Evolutionary conservation across 1,140 invertebrate species (phyloP).

Genomic region (Neotoxoptera formosana): DNA sequence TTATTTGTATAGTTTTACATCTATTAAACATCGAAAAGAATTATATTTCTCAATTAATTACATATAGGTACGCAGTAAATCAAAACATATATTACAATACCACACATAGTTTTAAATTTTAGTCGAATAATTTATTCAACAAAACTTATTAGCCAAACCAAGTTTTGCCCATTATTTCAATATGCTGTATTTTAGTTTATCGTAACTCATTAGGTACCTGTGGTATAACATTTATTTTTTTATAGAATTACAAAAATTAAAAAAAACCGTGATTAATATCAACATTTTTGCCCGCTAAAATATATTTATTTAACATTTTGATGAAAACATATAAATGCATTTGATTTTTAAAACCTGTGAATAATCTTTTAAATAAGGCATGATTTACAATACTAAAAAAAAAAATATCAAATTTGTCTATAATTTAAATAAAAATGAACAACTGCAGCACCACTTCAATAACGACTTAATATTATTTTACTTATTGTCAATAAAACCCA

Average conservation of each 20-base stretch:
- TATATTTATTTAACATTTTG: not conserved
- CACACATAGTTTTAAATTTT: not conserved
- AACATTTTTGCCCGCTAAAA: not conserved
- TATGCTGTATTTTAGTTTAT: not conserved
- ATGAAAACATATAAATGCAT: not conserved
- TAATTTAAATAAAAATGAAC: conserved; percentile 20
- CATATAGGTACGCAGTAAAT: not conserved
- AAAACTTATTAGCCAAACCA: not conserved
- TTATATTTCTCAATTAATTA: not conserved
- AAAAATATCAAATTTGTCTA: not conserved
- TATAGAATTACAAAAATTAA: not conserved
- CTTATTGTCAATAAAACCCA: conserved; percentile 41
- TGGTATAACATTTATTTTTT: not conserved
- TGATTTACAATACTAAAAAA: conserved; percentile 1
- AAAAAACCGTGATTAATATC: not conserved
- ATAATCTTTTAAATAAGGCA: not conserved
- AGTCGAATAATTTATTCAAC: not conserved
- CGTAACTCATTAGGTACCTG: not conserved
- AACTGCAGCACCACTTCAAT: conserved; percentile 10
- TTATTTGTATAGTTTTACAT: not conserved
- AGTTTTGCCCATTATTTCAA: not conserved
- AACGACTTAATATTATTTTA: not conserved
- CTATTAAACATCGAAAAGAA: not conserved
- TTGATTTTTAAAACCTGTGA: not conserved
- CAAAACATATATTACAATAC: not conserved